Percentiles rank a stretch among this genome's conserved stretches.
Conservation (phyloP, 2,113 vertebrate genomes). For the Anser brachyrhynchus region DNA sequence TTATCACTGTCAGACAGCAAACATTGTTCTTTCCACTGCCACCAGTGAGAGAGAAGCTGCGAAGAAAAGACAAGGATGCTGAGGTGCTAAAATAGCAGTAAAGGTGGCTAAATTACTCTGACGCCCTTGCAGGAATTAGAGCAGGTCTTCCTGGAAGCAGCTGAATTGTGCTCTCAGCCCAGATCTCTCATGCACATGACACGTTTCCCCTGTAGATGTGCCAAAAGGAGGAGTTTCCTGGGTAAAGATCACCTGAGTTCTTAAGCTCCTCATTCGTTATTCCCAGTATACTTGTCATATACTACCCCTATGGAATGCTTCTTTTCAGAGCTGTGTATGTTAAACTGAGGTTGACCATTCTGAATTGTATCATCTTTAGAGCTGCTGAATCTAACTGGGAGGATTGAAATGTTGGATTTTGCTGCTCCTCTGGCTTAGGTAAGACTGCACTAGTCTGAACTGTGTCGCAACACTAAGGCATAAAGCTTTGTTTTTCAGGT, state of each 20-base stretch:
- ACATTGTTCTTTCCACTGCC: neutral
- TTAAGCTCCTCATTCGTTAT: neutral
- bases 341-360: neutral
- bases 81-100: neutral
- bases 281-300: neutral
- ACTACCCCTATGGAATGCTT: neutral
- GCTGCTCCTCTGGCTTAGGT: neutral
- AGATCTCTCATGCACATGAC: rapidly evolving
- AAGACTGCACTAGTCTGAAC: neutral
- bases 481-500: constrained; percentile 36
- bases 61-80: neutral
- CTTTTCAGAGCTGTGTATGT: neutral
- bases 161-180: neutral
- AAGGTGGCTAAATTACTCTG: neutral
- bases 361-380: neutral
- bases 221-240: neutral
- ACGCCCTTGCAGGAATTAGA: neutral
- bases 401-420: neutral
- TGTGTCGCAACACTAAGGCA: neutral
- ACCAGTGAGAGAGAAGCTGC: neutral
- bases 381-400: neutral
- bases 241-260: neutral
- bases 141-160: neutral
- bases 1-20: neutral
- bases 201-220: neutral